phyloP scores from a whole-genome alignment of 1,140 invertebrate species.

The Meloidogyne floridensis region DNA sequence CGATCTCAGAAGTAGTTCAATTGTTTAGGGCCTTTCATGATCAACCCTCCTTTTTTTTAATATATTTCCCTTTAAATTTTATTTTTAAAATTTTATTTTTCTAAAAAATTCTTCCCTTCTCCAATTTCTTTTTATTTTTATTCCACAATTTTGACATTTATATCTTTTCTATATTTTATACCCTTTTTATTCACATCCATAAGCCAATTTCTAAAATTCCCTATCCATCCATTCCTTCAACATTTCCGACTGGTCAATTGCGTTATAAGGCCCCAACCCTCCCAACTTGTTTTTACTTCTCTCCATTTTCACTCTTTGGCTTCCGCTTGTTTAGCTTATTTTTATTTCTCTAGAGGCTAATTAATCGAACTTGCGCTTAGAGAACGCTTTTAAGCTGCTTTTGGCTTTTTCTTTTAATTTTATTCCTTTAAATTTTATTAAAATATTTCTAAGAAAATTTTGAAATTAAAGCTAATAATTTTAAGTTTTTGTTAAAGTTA shows the following conservation, averaged over 20 bases:
- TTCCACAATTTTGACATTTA: slow-evolving; percentile 7
- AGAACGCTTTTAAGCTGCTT: background rate
- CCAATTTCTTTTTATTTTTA: background rate
- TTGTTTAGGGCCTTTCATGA: no score
- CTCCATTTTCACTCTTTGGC: background rate
- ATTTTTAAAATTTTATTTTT: background rate
- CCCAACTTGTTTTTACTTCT: background rate
- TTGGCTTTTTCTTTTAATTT: no score
- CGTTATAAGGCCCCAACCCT: background rate
- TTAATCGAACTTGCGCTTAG: background rate
- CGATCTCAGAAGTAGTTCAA: no score
- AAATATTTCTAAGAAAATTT: no score
- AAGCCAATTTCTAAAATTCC: slow-evolving; percentile 1
- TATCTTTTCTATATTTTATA: background rate
- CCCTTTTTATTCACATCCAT: background rate
- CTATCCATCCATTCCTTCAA: background rate
- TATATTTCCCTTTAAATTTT: background rate
- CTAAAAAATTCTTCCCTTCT: background rate
- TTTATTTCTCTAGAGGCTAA: background rate
- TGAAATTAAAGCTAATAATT: no score
- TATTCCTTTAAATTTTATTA: no score
- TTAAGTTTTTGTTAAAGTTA: no score
- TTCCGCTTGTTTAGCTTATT: background rate
- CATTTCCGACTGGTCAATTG: slow-evolving; percentile 8
- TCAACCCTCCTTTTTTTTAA: no score